phyloP scores from a whole-genome alignment of 2,888 invertebrate species.

The Agonopterix heracliana region DNA sequence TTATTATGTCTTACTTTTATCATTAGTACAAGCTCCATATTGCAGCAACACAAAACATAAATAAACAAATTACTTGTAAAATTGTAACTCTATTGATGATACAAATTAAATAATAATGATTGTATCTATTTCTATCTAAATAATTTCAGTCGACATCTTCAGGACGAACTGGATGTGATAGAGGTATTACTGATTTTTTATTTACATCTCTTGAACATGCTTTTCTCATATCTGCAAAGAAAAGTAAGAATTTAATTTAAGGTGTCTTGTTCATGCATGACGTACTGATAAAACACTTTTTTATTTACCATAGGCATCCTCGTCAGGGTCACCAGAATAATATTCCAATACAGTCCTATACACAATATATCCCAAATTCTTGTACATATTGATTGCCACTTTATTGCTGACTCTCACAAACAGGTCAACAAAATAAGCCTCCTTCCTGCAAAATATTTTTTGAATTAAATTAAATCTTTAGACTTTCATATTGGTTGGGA shows the following conservation, averaged over 20 bases:
- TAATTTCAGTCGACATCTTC: slow-evolving; percentile 89
- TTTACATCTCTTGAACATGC: slow-evolving; percentile 94
- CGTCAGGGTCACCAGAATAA: slow-evolving; percentile 98
- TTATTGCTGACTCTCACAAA: slow-evolving; percentile 98
- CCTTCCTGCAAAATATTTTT: slow-evolving; percentile 86
- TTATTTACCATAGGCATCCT: slow-evolving; percentile 95
- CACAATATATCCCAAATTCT: slow-evolving; percentile 95
- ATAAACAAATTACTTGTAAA: too few species aligned
- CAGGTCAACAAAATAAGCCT: slow-evolving; percentile 97
- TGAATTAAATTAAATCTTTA: neutral
- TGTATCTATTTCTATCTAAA: too few species aligned
- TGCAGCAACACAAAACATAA: too few species aligned
- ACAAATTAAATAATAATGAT: too few species aligned
- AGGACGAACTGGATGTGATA: slow-evolving; percentile 94
- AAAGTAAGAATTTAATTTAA: slow-evolving; percentile 1
- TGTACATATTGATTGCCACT: slow-evolving; percentile 98
- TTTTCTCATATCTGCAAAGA: slow-evolving; percentile 96
- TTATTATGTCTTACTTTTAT: neutral
- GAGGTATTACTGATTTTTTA: slow-evolving; percentile 94
- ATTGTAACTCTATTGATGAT: too few species aligned
- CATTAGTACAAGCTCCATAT: too few species aligned
- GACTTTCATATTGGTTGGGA: too few species aligned
- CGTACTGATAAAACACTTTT: neutral
- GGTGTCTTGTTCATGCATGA: neutral
- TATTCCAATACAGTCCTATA: slow-evolving; percentile 98